Base-by-base conservation (phyloP, 2,888 invertebrate genomes). In the Acleris emargana region DNA sequence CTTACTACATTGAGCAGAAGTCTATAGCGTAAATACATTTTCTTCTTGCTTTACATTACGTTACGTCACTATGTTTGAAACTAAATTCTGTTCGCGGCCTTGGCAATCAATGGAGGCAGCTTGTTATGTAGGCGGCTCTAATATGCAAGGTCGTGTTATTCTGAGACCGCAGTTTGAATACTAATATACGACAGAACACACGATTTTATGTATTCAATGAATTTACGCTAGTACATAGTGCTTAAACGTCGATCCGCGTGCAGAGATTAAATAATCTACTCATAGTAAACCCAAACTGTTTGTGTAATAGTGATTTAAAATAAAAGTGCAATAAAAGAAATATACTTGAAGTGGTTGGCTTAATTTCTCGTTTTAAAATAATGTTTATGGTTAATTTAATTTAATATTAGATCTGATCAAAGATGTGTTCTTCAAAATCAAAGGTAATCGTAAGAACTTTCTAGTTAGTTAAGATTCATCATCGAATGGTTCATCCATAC, bases 111-210 rank as follows among this genome's bases (percentile, higher is more conserved):
- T 71, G 72, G 69, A 53, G 74, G 83, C 57, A 85, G 85, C 85
- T 73, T 77, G 76, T 82, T 84, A 84, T 85, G 91, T 90, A 86
- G 89, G 88, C 79, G 87, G 83, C 73, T 80, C 77, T 77, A 78
- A 84, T 83, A 72, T 66, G 70, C 88, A 90, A 90, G 91, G 90
- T 83, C 84, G 72, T 71, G 69, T 67, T 72, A 66, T 70, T 72
- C 67, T 66, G 42, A 54, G 43, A 58, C 67, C 57, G 76, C 76
- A 81, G 78, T 80, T 67, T 72, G 71, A 76, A 74, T 78, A 71
- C 72, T 71, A 72, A 79, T 75, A n/a, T 57, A 11, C 38, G 25
- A 47, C 20, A 18, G 52, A 52, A 42, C 53, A 47, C 58, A 67
- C 58, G 18, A 22, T 51, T 55, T 57, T 22, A 25, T 9, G 25